phyloP scores from a whole-genome alignment of 2,888 invertebrate species.

The Phania funesta region DNA sequence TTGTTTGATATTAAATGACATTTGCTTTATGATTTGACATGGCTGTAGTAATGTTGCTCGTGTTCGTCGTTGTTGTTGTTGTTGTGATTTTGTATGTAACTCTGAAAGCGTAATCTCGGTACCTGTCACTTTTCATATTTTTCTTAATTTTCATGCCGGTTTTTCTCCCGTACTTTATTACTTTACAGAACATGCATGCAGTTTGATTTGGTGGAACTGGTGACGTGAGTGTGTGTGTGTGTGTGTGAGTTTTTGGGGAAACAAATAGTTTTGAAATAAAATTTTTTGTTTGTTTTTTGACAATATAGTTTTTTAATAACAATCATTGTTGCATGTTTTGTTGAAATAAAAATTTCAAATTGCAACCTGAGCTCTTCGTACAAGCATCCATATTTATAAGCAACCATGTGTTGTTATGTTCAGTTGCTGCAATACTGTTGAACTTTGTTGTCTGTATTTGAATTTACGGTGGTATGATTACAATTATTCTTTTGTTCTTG shows the following conservation, averaged over 20 bases:
- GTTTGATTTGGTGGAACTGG: neutral
- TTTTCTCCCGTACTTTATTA: neutral
- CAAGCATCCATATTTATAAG: slow-evolving; percentile 34
- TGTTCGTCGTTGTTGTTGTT: slow-evolving; percentile 7
- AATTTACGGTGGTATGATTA: slow-evolving; percentile 35
- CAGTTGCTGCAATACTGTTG: slow-evolving; percentile 37
- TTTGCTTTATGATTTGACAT: slow-evolving; percentile 41
- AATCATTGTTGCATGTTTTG: slow-evolving; percentile 61
- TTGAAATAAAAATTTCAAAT: slow-evolving; percentile 59
- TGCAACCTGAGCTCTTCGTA: slow-evolving; percentile 54
- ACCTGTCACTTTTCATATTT: slow-evolving; percentile 63
- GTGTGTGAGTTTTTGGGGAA: neutral
- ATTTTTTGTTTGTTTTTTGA: slow-evolving; percentile 4
- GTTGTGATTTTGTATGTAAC: slow-evolving; percentile 30
- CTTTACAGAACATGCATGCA: slow-evolving; percentile 20
- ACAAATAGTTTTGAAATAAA: neutral
- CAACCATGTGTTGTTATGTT: neutral
- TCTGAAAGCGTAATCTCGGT: slow-evolving; percentile 61
- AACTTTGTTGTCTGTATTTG: slow-evolving; percentile 42
- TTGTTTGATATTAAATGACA: slow-evolving; percentile 24
- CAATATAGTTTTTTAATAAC: slow-evolving; percentile 35
- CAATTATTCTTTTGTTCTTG: slow-evolving; percentile 57
- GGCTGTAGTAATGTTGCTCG: slow-evolving; percentile 36
- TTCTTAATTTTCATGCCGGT: slow-evolving; percentile 42
- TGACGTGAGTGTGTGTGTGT: neutral